Percentiles rank a stretch among this genome's conserved stretches.
phyloP scores from a whole-genome alignment of 2,888 invertebrate species.

The Ennomos erosarius region DNA sequence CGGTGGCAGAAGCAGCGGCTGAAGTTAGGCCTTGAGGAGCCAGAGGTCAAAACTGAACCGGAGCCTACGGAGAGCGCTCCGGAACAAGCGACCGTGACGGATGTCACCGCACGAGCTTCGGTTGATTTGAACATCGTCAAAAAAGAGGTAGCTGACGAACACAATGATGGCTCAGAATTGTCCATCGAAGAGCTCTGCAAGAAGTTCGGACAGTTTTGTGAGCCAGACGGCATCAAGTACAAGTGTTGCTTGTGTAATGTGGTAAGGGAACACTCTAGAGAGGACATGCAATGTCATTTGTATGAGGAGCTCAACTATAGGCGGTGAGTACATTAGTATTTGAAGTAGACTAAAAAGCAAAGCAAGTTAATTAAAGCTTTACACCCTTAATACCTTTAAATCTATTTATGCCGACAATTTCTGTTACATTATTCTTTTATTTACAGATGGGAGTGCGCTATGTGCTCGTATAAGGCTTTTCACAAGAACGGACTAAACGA shows the following conservation, averaged over 20 bases:
- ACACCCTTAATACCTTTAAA: too few species aligned
- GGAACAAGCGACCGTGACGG: slow-evolving; percentile 19
- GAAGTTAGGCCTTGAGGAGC: slow-evolving; percentile 42
- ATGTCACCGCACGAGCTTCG: slow-evolving; percentile 9
- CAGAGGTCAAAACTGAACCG: slow-evolving; percentile 59
- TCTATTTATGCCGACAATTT: not conserved
- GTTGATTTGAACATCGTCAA: slow-evolving; percentile 71
- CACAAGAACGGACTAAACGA: slow-evolving; percentile 81
- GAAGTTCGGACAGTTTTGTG: slow-evolving; percentile 69
- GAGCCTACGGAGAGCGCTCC: slow-evolving; percentile 11
- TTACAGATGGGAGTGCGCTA: slow-evolving; percentile 85
- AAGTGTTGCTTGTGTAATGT: slow-evolving; percentile 87
- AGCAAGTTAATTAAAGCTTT: too few species aligned
- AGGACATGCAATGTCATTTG: slow-evolving; percentile 88
- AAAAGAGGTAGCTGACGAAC: slow-evolving; percentile 53
- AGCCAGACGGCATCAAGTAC: slow-evolving; percentile 82
- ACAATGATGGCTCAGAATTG: slow-evolving; percentile 31
- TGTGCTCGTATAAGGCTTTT: slow-evolving; percentile 85
- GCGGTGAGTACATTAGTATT: slow-evolving; percentile 75
- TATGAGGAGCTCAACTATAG: slow-evolving; percentile 88
- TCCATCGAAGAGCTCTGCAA: slow-evolving; percentile 62
- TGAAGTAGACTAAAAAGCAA: too few species aligned
- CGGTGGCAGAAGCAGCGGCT: slow-evolving; percentile 69
- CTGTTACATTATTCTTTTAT: slow-evolving; percentile 5
- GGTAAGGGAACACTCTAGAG: slow-evolving; percentile 83